Conservation (phyloP, 2,113 vertebrate genomes). For the Melanocharis versteri region DNA sequence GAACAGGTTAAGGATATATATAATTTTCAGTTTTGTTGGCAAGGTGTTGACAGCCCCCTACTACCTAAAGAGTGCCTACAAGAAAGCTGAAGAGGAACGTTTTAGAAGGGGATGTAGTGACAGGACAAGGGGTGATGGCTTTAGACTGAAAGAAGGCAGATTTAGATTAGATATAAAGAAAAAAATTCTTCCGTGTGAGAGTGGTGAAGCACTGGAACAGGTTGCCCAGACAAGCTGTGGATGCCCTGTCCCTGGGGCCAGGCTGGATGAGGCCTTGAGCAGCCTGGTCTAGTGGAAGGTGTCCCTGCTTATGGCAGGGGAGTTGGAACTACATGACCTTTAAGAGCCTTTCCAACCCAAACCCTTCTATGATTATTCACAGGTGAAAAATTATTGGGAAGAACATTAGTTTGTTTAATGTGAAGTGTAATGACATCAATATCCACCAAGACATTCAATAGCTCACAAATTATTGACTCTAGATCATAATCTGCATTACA, state of each 20-base stretch:
- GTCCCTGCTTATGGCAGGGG: background rate
- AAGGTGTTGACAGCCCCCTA: background rate
- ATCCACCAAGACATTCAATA: background rate
- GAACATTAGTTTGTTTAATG: background rate
- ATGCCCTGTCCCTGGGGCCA: accelerated
- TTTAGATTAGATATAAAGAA: background rate
- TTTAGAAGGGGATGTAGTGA: background rate
- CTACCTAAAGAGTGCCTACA: background rate
- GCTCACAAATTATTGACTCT: background rate
- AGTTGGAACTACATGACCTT: background rate
- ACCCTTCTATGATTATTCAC: background rate
- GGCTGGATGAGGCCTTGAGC: background rate
- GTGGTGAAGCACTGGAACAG: background rate
- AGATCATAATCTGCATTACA: background rate
- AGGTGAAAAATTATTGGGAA: background rate
- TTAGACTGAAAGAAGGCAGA: background rate
- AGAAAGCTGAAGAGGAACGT: background rate
- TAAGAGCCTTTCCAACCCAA: background rate
- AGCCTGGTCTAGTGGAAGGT: background rate
- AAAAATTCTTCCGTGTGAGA: background rate
- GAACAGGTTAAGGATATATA: background rate
- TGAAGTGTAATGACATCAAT: background rate
- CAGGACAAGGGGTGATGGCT: background rate
- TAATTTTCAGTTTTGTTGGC: background rate
- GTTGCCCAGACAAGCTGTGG: background rate